Conservation (phyloP, 2,888 invertebrate genomes). For the Tortrix viridana region DNA sequence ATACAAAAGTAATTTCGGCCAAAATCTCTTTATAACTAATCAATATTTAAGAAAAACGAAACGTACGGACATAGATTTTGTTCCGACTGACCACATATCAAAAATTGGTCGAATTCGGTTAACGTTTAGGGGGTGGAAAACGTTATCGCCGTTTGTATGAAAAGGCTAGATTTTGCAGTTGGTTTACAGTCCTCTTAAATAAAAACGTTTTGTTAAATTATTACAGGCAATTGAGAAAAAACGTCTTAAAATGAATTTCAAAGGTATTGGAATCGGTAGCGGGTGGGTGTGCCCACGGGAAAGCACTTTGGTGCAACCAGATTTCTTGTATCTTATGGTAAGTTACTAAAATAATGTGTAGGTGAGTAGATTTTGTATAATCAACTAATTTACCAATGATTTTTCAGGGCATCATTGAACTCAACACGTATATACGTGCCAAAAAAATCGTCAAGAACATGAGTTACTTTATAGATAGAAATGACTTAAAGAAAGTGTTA, state of each 20-base stretch:
- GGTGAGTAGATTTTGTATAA: no score
- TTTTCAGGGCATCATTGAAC: conserved; percentile 68
- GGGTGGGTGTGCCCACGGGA: conserved; percentile 76
- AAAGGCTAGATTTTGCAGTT: no score
- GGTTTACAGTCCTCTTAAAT: no score
- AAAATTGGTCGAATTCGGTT: no score
- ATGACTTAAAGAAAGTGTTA: conserved; percentile 53
- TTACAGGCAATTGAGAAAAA: conserved; percentile 71
- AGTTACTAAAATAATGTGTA: conserved; percentile 33
- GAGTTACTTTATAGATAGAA: conserved; percentile 55
- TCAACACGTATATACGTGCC: conserved; percentile 55
- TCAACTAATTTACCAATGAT: conserved; percentile 19
- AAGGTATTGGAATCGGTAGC: conserved; percentile 75
- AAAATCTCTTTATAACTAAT: no score
- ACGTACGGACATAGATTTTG: no score
- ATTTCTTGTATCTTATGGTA: conserved; percentile 68
- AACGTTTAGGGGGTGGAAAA: no score
- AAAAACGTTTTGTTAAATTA: not conserved
- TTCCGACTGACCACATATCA: no score
- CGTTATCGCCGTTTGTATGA: no score
- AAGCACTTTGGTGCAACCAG: conserved; percentile 63
- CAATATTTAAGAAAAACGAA: no score
- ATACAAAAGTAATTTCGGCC: no score
- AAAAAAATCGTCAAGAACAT: conserved; percentile 55
- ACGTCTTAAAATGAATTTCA: conserved; percentile 70